phyloP scores from a whole-genome alignment of 2,888 invertebrate genomes.

The Lithosia quadra region DNA sequence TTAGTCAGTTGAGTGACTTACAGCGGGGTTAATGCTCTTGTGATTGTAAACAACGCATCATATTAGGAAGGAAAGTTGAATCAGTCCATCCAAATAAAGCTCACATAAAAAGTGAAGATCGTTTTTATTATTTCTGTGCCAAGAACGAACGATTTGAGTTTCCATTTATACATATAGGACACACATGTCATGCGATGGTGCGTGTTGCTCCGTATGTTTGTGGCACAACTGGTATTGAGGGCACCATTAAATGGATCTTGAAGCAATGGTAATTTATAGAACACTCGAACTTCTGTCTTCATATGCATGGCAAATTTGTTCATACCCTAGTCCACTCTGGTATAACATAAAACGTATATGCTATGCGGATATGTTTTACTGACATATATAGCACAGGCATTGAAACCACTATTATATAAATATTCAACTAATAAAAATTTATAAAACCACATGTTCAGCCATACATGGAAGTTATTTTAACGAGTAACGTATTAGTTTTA shows the following conservation, averaged over 20 bases:
- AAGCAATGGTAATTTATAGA: conserved; percentile 37
- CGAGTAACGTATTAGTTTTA: not conserved
- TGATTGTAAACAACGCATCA: conserved; percentile 63
- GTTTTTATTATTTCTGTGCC: conserved; percentile 44
- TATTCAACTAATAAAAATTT: not conserved
- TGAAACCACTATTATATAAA: not conserved
- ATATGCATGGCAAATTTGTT: not conserved
- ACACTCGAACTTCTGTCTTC: conserved; percentile 52
- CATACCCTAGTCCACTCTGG: not conserved
- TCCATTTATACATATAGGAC: conserved; percentile 19
- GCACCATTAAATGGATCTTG: conserved; percentile 45
- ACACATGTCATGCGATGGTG: conserved; percentile 29
- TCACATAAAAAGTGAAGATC: conserved; percentile 27
- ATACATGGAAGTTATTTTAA: not conserved
- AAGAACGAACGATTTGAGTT: conserved; percentile 43
- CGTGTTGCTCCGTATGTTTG: conserved; percentile 26
- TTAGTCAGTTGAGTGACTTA: conserved; percentile 34
- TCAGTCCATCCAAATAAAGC: conserved; percentile 59
- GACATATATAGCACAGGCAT: not conserved
- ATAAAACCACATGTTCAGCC: not conserved
- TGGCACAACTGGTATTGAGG: conserved; percentile 49
- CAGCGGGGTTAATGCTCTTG: conserved; percentile 66
- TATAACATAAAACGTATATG: not conserved
- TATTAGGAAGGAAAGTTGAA: conserved; percentile 61
- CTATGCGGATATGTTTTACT: not conserved